Conservation (phyloP, 2,888 invertebrate species). For the Campopleginae sp. region DNA sequence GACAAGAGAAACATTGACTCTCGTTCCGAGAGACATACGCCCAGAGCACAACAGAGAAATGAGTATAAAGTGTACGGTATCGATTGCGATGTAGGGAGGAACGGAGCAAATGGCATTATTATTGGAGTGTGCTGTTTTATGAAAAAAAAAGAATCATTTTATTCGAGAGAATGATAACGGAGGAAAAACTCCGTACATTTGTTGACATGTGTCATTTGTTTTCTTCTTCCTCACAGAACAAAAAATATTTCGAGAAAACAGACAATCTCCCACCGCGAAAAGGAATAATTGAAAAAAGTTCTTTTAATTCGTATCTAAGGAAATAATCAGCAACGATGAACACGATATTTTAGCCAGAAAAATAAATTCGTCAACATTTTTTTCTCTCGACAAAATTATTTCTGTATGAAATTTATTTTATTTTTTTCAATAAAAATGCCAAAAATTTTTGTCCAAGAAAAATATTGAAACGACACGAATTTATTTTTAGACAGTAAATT, state of each 20-base stretch:
- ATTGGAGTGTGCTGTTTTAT: background rate
- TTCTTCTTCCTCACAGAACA: too few relatives aligned
- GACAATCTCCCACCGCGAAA: too few relatives aligned
- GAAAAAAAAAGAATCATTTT: background rate
- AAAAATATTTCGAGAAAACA: too few relatives aligned
- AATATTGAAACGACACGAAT: background rate
- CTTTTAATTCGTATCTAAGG: too few relatives aligned
- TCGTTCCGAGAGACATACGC: constrained; percentile 7
- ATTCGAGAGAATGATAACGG: background rate
- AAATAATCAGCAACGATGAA: too few relatives aligned
- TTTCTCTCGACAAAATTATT: too few relatives aligned
- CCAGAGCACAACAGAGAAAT: background rate
- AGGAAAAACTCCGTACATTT: background rate
- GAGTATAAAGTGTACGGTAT: constrained; percentile 7
- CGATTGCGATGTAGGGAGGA: constrained; percentile 30
- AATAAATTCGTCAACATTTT: too few relatives aligned
- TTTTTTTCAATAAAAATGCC: background rate
- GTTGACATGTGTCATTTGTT: background rate
- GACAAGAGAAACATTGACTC: constrained; percentile 26
- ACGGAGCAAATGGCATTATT: background rate
- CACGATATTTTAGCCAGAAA: too few relatives aligned
- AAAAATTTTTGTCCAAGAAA: background rate
- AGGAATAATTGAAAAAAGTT: too few relatives aligned
- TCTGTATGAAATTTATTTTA: background rate
- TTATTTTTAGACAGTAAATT: background rate